phyloP scores from a whole-genome alignment of 1,140 invertebrate genomes.

The Drosophila pectinifera region DNA sequence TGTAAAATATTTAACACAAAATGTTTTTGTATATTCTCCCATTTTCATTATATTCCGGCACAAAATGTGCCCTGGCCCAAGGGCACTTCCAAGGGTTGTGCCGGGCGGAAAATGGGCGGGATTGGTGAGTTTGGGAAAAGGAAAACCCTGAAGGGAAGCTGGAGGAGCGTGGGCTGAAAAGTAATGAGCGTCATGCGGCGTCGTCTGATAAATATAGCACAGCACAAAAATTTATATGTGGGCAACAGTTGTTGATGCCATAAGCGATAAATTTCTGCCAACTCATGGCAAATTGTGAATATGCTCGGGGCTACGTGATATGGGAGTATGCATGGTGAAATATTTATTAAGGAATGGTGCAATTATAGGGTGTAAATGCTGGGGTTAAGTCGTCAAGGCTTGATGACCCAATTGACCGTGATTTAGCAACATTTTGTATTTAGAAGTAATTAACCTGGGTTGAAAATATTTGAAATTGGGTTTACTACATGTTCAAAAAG shows the following conservation, averaged over 20 bases:
- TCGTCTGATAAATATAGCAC: constrained; percentile 56
- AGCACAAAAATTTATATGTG: constrained; percentile 43
- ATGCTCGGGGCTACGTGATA: constrained; percentile 16
- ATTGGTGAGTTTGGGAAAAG: constrained; percentile 19
- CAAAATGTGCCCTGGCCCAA: constrained; percentile 28
- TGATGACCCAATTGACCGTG: neutral
- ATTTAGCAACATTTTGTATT: neutral
- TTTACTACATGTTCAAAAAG: too few species aligned
- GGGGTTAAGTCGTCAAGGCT: neutral
- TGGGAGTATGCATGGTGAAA: constrained; percentile 6
- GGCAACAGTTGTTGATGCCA: constrained; percentile 59
- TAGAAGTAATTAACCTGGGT: too few species aligned
- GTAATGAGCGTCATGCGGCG: constrained; percentile 62
- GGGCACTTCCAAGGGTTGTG: constrained; percentile 24
- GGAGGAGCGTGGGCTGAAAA: constrained; percentile 40
- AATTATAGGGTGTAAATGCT: constrained; percentile 5
- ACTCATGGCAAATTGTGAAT: constrained; percentile 47
- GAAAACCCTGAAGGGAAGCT: constrained; percentile 15
- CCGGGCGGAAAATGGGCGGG: constrained; percentile 13
- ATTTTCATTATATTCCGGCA: constrained; percentile 60
- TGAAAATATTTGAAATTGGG: too few species aligned
- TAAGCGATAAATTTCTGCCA: constrained; percentile 57
- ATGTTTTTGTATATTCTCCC: constrained; percentile 54
- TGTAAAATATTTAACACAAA: constrained; percentile 74
- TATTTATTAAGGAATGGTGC: constrained; percentile 22